Conservation (phyloP, 2,113 vertebrate genomes). For the Thamnophis sirtalis region DNA sequence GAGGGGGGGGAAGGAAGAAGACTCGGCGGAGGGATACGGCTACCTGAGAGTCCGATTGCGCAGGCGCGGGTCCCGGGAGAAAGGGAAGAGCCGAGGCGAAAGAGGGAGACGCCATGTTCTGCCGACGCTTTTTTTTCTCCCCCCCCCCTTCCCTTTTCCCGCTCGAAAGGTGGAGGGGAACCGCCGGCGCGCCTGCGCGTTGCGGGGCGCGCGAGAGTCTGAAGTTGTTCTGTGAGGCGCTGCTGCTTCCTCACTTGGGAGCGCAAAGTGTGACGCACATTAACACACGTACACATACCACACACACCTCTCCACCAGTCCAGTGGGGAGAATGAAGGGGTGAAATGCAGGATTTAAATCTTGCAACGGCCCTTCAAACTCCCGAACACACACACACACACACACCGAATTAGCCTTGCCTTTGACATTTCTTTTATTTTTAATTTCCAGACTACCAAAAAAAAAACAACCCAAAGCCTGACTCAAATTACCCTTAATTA, state of each 20-base stretch:
- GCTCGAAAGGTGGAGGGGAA: background rate
- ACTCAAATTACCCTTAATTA: background rate
- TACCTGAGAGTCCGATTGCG: conserved; percentile 6
- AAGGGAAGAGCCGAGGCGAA: conserved; percentile 41
- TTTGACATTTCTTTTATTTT: background rate
- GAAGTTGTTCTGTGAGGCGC: background rate
- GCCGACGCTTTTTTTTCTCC: background rate
- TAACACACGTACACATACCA: no score
- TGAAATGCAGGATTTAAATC: background rate
- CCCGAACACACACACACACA: background rate
- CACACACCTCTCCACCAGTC: no score
- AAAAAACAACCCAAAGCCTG: background rate
- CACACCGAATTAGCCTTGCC: background rate
- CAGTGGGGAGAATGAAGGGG: background rate
- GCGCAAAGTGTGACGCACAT: background rate
- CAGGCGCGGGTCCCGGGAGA: conserved; percentile 41
- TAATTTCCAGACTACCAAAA: background rate
- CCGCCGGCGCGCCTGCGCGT: background rate
- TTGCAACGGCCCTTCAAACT: background rate
- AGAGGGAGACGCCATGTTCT: conserved; percentile 56
- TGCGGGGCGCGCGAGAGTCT: background rate
- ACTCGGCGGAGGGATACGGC: conserved; percentile 61
- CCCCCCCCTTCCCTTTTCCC: background rate
- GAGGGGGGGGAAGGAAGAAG: background rate
- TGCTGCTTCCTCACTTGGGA: background rate